Base-by-base conservation (phyloP, 2,113 vertebrate species). In the Morone chrysops region DNA sequence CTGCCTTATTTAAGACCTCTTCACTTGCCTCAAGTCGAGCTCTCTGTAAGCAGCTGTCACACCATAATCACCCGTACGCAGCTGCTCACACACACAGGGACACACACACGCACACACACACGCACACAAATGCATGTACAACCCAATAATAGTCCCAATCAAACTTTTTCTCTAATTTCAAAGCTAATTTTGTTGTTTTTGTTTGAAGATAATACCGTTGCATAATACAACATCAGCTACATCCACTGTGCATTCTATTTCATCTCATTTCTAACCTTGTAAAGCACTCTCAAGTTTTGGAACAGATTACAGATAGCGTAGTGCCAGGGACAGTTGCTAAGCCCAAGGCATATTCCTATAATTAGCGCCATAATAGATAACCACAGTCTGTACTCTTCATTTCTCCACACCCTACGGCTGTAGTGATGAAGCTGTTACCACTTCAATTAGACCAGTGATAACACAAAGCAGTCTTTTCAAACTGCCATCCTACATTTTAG, bases 1-100 rank as follows among this genome's bases (percentile, higher is more conserved):
- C 89, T 89, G 88, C 81, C 75, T 87, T 89, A 82, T 93, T 92
- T 88, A 91, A 88, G 68, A 93, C 84, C 88, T 89, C 89, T 89
- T 89, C 76, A 87, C 78, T 82, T 67, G 79, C 81, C 70, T 85
- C 40, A 62, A 86, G 82, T 85, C 41, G 69, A 78, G 75, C 68
- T 90, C 76, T 85, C 80, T 86, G 82, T 91, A 83, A 78, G 80
- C 89, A 90, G 87, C 89, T 88, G 89, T 85, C 82, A 89, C 25
- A 62, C 82, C 77, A 75, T 85, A 74, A 89, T 90, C 84, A 82
- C 48, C 51, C 69, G 82, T 73, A 57, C 62, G 71, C 91, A 88
- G 84, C 85, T 86, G 78, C 68, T 41, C 48, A 18, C 75, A 74
- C 71, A 57, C 47, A n/a, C 36, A 41, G 45, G 10, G 45, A 47